Evolutionary conservation across 2,888 invertebrate species (phyloP), one percentile per base, ranked within the genome.

Genomic region (Nomada hirtipes): DNA sequence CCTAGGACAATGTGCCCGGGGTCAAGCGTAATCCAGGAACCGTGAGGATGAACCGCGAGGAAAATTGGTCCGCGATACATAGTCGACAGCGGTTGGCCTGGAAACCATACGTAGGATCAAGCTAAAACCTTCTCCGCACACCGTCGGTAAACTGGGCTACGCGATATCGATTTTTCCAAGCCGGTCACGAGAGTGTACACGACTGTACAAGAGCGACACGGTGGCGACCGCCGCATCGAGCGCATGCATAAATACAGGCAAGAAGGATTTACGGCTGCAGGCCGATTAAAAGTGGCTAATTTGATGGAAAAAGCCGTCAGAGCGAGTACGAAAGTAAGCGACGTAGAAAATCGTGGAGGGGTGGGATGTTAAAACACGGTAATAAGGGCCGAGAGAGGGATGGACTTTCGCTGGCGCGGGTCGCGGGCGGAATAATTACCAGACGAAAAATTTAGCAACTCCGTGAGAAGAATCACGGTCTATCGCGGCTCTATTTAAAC

Each of bases 81-180:
- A 4, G 9, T 23, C 18, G 60, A 63, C 13, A 36, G 52, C 64
- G 79, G 84, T 82, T 83, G 74, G 84, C 82, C 65, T 75, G 84
- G 86, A 77, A 79, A 83, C 77, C 36, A 11, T 29, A 23, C 75
- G 80, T 73, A 70, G 80, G 68, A 76, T 76, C 68, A 71, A 64
- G 52, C 55, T 76, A 82, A 86, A 86, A 83, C 79, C 77, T 79
- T 57, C 50, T 63, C 64, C 1, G n/a, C 64, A 60, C 80, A 76
- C 61, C 57, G 76, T 67, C 67, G 80, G 76, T 74, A 87, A 87
- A 86, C 87, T 80, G 82, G 84, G 82, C 82, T 86, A 76, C 73
- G 79, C 67, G 84, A 87, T 87, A 87, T 87, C 87, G 87, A 87
- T 87, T 36, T 36, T 36, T 87, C 20, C 29, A 53, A 29, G 69